Base-by-base conservation (phyloP, 2,888 invertebrate species). In the Leptothorax acervorum region DNA sequence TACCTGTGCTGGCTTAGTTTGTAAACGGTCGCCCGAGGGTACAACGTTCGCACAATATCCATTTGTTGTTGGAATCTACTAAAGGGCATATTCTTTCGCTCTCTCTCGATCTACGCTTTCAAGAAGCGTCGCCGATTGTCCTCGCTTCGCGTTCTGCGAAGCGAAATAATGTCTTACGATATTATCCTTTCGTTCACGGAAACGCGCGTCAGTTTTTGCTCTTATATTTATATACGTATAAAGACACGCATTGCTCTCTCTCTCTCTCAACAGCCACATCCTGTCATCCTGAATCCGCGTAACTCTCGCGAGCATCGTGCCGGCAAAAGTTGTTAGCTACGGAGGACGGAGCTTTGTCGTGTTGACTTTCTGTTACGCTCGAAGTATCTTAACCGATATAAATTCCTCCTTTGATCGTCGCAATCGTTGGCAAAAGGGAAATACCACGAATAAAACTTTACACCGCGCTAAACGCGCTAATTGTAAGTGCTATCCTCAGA, bases 391-490 rank as follows among this genome's bases (percentile, higher is more conserved):
- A 31, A 60, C 35, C 57, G 12, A 66, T 78, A 57, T 60, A 62
- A 71, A 70, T 70, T 70, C 28, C 23, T 70, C 18, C 35, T 60
- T 60, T 57, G 45, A 70, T 70, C 65, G 12, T 62, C 62, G 74
- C 74, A 31, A n/a, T 74, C 23, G 48, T 42, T 35, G 31, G 53
- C n/a, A 18, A 31, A 28, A 42, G 12, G 12, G n/a, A 55, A 65
- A 79, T 79, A 35, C 3, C 57, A 11, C 45, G 18, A 66, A 78
- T 60, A 23, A 48, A 68, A 79, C 18, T 18, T 78, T 68, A 57
- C 55, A 11, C 57, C 28, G 53, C 66, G 12, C 12, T 45, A 48
- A 65, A 39, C 18, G 39, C 18, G 53, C 35, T 42, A 23, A 23
- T 23, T 23, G 23, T 39, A 51, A 76, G 23, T 8, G 60, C 9